Conservation (phyloP, 1,140 invertebrate species). For the Cydia splendana region DNA sequence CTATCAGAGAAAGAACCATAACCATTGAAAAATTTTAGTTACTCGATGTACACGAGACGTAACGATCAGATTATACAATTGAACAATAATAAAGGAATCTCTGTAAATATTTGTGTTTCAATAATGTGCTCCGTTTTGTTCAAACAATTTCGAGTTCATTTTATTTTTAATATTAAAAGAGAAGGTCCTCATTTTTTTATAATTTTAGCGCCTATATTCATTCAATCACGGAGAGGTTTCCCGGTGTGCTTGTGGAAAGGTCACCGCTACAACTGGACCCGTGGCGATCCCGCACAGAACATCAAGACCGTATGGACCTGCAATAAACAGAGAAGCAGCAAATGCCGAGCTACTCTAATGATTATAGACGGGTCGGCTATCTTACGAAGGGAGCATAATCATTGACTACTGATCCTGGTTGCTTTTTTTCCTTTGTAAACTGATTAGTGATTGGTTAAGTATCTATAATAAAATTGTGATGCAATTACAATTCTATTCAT, state of each 20-base stretch:
- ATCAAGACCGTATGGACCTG: neutral
- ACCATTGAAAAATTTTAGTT: neutral
- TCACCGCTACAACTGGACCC: neutral
- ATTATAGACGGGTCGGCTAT: neutral
- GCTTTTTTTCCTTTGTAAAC: no score
- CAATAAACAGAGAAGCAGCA: neutral
- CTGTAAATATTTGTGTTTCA: neutral
- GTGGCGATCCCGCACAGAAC: neutral
- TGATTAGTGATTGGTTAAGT: no score
- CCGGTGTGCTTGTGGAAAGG: constrained; percentile 7
- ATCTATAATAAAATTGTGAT: no score
- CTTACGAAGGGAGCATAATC: neutral
- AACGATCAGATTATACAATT: neutral
- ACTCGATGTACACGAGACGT: neutral
- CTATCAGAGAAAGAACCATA: neutral
- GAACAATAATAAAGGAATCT: no score
- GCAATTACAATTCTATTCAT: no score
- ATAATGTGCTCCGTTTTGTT: neutral
- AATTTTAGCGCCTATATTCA: neutral
- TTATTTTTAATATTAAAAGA: no score
- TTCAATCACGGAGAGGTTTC: neutral
- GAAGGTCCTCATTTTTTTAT: no score
- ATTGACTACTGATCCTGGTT: neutral
- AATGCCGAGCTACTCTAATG: neutral
- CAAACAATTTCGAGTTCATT: neutral